These are phyloP conservation scores for Xyrichtys novacula DNA, from an alignment of 2,797 vertebrate genomes.

Conservation along the genomic window DNA sequence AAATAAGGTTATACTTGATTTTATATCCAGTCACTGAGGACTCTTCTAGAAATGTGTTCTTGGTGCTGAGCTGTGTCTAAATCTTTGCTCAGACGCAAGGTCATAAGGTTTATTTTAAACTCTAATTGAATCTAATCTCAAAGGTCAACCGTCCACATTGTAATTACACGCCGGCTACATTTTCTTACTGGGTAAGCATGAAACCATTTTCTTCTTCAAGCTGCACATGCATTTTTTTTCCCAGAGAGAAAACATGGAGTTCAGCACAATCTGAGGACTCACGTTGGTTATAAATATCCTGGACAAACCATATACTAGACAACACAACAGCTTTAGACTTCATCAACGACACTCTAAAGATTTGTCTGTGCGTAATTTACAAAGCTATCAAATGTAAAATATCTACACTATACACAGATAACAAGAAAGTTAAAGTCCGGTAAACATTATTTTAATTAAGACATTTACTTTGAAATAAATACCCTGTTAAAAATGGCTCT, in stretches of 20 bases:
- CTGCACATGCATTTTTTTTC: neutral
- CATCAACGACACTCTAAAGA: too few species aligned
- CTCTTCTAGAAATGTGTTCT: neutral
- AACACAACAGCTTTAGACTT: neutral
- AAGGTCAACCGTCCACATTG: conserved; percentile 23
- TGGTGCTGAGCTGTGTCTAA: neutral
- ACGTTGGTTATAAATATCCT: neutral
- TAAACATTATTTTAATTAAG: neutral
- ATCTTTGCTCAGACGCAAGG: conserved; percentile 8
- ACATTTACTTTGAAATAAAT: neutral
- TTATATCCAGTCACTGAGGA: conserved; percentile 27
- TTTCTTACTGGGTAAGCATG: neutral
- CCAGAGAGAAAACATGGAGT: neutral
- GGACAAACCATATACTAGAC: neutral
- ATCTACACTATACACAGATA: neutral
- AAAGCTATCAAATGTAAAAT: neutral
- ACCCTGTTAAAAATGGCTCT: neutral
- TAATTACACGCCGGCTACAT: conserved; percentile 6
- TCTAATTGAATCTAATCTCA: conserved; percentile 38
- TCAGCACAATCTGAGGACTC: neutral
- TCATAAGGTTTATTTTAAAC: conserved; percentile 12
- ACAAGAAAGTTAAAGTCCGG: neutral
- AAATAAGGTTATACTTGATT: too few species aligned
- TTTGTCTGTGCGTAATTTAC: too few species aligned
- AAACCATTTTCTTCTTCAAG: neutral